Conservation (phyloP, 2,113 vertebrate genomes). For the Centrocercus urophasianus region DNA sequence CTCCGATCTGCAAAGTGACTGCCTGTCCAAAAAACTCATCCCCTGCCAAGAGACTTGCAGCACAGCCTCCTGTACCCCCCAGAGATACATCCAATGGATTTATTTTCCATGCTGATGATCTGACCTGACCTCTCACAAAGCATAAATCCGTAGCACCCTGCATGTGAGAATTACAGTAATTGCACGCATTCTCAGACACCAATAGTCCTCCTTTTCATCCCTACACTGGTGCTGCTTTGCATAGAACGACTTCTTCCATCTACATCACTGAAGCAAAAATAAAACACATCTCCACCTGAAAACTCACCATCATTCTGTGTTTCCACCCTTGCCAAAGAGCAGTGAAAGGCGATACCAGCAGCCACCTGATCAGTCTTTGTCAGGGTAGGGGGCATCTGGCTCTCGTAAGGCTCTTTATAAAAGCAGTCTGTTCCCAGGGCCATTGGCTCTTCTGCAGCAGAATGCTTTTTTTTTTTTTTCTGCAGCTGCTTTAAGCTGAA, state of each 20-base stretch:
- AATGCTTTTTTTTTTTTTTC: constrained; percentile 26
- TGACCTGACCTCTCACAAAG: background rate
- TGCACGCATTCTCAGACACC: background rate
- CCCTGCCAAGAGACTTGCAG: background rate
- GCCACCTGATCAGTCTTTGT: constrained; percentile 1
- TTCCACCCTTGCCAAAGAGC: background rate
- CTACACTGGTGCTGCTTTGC: background rate
- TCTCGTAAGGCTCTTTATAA: background rate
- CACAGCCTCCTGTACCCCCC: background rate
- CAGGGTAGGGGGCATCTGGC: background rate
- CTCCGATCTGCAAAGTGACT: background rate
- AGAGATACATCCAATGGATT: background rate
- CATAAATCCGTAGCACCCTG: background rate
- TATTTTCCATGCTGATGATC: background rate
- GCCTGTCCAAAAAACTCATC: background rate
- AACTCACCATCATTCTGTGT: background rate
- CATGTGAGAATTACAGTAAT: background rate
- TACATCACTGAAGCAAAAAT: background rate
- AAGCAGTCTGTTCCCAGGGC: background rate
- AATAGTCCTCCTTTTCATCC: background rate
- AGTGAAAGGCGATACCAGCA: constrained; percentile 11
- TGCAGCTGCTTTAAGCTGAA: background rate
- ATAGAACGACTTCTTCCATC: background rate
- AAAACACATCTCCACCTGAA: background rate
- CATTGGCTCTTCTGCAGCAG: background rate